Conservation (phyloP, 2,113 vertebrate genomes). For the Lepus europaeus region DNA sequence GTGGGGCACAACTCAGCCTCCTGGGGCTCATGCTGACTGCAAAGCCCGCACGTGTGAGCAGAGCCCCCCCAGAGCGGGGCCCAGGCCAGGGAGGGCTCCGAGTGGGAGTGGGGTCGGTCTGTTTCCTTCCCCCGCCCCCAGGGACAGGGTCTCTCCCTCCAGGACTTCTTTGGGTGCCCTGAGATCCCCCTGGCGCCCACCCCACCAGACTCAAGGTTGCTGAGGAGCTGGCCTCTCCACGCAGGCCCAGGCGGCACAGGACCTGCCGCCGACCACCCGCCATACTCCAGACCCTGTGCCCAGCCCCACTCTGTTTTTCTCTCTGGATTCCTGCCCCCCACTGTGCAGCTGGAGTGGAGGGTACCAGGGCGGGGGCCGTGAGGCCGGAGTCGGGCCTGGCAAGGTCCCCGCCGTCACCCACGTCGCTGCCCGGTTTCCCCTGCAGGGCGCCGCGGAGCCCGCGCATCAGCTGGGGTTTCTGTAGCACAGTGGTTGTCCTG, state of each 20-base stretch:
- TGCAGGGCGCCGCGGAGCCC: rapidly evolving
- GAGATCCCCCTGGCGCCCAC: background rate
- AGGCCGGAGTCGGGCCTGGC: background rate
- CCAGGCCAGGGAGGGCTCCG: background rate
- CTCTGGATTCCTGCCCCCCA: no score
- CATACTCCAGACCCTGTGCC: background rate
- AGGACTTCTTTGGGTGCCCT: no score
- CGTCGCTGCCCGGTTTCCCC: background rate
- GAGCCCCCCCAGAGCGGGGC: background rate
- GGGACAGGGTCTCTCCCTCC: background rate
- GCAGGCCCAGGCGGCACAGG: background rate
- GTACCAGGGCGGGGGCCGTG: no score
- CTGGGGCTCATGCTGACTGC: background rate
- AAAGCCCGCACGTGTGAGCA: background rate
- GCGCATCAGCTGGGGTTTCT: rapidly evolving
- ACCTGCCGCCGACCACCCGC: rapidly evolving
- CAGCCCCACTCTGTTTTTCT: no score
- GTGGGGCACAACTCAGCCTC: background rate
- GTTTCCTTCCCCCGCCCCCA: background rate
- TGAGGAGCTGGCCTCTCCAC: no score
- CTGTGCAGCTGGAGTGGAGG: background rate
- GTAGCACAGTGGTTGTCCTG: rapidly evolving
- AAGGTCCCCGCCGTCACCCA: background rate
- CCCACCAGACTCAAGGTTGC: background rate
- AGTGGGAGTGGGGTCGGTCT: background rate